A percentile compares a stretch with the other conserved stretches of the same genome.
phyloP scores from a whole-genome alignment of 1,140 invertebrate species.

The Zaprionus capensis region DNA sequence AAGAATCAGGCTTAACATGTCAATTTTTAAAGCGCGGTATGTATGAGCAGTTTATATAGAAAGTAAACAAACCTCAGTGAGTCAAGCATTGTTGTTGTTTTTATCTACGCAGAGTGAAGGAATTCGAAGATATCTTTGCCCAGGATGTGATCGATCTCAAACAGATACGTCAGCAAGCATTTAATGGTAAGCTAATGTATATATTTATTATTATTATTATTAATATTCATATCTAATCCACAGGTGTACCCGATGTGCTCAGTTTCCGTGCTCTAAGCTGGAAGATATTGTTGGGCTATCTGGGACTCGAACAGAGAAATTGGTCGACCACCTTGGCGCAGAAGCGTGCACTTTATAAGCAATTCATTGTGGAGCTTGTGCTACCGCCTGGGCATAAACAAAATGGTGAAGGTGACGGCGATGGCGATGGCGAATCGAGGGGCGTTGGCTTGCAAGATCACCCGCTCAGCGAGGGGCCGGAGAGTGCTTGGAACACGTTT shows the following conservation, averaged over 20 bases:
- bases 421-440: conserved; percentile 48
- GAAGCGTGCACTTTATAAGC: conserved; percentile 91
- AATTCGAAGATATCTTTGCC: conserved; percentile 89
- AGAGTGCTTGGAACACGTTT: conserved; percentile 95
- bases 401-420: conserved; percentile 85
- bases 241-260: conserved; percentile 93
- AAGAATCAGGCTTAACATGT: conserved; percentile 59
- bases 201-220: not conserved
- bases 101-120: conserved; percentile 87
- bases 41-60: not conserved
- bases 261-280: conserved; percentile 91
- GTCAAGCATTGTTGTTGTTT: conserved; percentile 22
- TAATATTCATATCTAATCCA: conserved; percentile 46
- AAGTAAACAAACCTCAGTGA: conserved; percentile 13
- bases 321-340: conserved; percentile 88
- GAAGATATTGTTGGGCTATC: conserved; percentile 93
- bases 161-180: conserved; percentile 88
- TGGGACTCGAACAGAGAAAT: conserved; percentile 87
- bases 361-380: conserved; percentile 95
- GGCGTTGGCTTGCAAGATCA: conserved; percentile 88
- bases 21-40: conserved; percentile 80
- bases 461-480: conserved; percentile 96
- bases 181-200: conserved; percentile 87
- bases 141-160: conserved; percentile 89
- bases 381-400: conserved; percentile 89